Evolutionary conservation across 2,797 vertebrate genomes (phyloP).

Genomic region (Balearica regulorum): DNA sequence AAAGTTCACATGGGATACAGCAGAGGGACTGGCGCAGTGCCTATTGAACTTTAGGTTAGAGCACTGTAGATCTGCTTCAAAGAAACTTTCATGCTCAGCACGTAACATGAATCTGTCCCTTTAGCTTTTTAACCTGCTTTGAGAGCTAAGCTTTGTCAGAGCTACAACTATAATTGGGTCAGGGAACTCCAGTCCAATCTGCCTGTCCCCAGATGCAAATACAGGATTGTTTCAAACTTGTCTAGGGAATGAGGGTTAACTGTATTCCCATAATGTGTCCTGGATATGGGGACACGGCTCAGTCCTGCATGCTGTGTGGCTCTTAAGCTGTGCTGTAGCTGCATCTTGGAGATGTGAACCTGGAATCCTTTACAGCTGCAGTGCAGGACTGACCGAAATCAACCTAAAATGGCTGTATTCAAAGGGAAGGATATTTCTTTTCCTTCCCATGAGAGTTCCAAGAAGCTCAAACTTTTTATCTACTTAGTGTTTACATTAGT

Average conservation of each 20-base stretch:
- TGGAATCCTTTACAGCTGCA: neutral
- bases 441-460: neutral
- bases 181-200: neutral
- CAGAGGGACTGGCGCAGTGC: neutral
- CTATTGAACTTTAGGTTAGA: neutral
- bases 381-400: neutral
- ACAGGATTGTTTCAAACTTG: neutral
- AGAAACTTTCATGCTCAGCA: neutral
- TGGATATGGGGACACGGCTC: neutral
- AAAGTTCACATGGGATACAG: neutral
- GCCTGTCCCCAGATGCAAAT: neutral
- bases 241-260: neutral
- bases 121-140: slow-evolving; percentile 28
- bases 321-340: neutral
- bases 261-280: neutral
- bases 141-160: slow-evolving; percentile 4
- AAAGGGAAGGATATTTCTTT: neutral
- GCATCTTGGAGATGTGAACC: neutral
- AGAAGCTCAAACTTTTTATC: neutral
- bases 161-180: neutral
- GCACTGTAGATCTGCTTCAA: neutral
- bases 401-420: neutral
- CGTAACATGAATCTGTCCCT: neutral
- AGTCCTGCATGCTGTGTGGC: neutral
- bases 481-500: neutral